These are phyloP conservation scores for Dinomys branickii DNA, from an alignment of 2,113 vertebrate species.

Conservation along the genomic window DNA sequence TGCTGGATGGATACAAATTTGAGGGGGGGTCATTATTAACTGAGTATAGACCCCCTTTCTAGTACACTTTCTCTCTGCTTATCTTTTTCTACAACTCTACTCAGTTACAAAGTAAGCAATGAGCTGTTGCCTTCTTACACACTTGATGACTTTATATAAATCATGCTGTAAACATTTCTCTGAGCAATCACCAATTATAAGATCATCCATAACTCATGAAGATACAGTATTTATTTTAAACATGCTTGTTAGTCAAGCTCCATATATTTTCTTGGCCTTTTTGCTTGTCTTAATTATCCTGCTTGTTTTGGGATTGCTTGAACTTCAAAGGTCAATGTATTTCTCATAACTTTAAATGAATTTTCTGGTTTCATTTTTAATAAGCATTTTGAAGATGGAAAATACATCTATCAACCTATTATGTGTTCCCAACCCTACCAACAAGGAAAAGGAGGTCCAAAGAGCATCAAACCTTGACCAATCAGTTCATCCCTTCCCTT, in stretches of 20 bases:
- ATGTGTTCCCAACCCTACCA: neutral
- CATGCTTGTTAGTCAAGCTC: conserved; percentile 35
- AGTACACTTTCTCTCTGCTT: neutral
- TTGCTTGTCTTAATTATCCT: conserved; percentile 66
- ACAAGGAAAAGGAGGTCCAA: neutral
- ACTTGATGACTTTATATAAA: conserved; percentile 48
- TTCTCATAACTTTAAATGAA: conserved; percentile 59
- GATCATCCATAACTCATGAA: conserved; percentile 46
- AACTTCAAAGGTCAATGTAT: conserved; percentile 63
- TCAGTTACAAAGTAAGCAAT: conserved; percentile 34
- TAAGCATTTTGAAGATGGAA: conserved; percentile 41
- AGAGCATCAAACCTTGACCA: neutral
- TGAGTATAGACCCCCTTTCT: neutral
- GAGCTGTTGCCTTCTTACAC: neutral
- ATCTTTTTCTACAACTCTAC: conserved; percentile 14
- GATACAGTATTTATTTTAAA: conserved; percentile 46
- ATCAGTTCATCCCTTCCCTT: neutral
- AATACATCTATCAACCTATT: neutral
- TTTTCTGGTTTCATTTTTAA: conserved; percentile 56
- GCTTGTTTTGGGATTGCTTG: neutral
- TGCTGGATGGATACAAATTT: neutral
- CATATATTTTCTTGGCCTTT: conserved; percentile 35
- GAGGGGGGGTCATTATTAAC: neutral
- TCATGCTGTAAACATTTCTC: conserved; percentile 49
- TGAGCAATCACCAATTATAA: conserved; percentile 51